Evolutionary conservation across 2,888 invertebrate genomes (phyloP), one percentile per base, ranked within the genome.

Genomic region (Ophioninae sp.): DNA sequence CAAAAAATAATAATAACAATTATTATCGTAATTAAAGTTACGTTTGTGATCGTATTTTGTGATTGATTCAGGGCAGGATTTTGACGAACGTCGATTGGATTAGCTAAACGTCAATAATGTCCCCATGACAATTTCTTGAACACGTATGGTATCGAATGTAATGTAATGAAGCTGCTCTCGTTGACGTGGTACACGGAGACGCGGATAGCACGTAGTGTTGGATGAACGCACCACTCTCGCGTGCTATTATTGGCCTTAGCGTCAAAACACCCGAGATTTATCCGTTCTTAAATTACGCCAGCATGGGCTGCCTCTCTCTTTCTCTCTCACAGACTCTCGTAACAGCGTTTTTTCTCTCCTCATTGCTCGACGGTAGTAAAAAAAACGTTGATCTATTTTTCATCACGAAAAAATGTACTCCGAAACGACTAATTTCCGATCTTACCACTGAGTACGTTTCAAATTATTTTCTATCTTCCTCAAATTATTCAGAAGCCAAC

Each of bases 191-290:
- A 50, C 44, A 50, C 17, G 56, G 41, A 57, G 72, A 76, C 72
- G 62, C 20, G 50, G 72, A 79, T 67, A 37, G 56, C 41, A 20
- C 10, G 61, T 37, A 73, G 59, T 50, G 74, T 56, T 44, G 37
- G 50, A 39, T 20, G 30, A 72, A 73, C 75, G 61, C 69, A 50
- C 61, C 76, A 79, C 68, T 68, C 83, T 68, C 78, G 59, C 70
- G 65, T 37, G 76, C 81, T 85, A 83, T 78, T 83, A 85, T 81
- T 83, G 85, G 83, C 81, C 67, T 57, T 77, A 76, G 75, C 74
- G 79, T 83, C 75, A 85, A 79, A 85, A 83, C 76, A 83, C 13
- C 44, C 68, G 69, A 76, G 81, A 81, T 81, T 83, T 85, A 85
- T 83, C 62, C 75, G 73, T 81, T 83, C 83, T 83, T 72, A 72